Conservation (phyloP, 2,888 invertebrate species). For the Gisinianus flammeolus region DNA sequence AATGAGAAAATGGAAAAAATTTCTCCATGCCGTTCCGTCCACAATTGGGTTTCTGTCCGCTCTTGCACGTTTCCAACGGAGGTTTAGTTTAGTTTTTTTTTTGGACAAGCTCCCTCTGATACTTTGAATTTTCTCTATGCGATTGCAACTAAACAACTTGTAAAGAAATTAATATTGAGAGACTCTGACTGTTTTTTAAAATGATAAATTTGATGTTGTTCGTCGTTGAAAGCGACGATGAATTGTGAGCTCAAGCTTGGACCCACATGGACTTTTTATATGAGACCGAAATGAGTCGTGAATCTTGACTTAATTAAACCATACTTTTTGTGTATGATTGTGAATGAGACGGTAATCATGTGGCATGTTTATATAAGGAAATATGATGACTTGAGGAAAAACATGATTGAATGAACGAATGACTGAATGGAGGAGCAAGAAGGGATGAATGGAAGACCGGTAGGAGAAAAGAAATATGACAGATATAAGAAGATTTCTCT, state of each 20-base stretch:
- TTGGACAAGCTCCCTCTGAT: background rate
- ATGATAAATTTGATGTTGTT: background rate
- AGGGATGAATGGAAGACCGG: constrained; percentile 1
- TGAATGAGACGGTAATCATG: constrained; percentile 14
- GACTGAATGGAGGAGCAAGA: constrained; percentile 9
- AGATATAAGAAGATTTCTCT: background rate
- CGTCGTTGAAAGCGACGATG: background rate
- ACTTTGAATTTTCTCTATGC: background rate
- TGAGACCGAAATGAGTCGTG: no score
- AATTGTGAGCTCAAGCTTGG: background rate
- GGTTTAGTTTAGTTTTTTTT: background rate
- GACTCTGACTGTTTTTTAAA: background rate
- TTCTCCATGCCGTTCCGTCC: background rate
- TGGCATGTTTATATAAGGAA: constrained; percentile 15
- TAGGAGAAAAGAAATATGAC: background rate
- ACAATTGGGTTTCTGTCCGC: no score
- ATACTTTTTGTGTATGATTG: background rate
- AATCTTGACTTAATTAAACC: constrained; percentile 15
- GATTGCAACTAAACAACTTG: no score
- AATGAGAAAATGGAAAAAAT: background rate
- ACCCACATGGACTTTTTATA: background rate
- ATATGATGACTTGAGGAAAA: constrained; percentile 21
- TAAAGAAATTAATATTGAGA: constrained; percentile 1
- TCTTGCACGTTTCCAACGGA: no score
- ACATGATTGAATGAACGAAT: constrained; percentile 14